Conservation (phyloP, 2,888 invertebrate species). For the Syritta pipiens region DNA sequence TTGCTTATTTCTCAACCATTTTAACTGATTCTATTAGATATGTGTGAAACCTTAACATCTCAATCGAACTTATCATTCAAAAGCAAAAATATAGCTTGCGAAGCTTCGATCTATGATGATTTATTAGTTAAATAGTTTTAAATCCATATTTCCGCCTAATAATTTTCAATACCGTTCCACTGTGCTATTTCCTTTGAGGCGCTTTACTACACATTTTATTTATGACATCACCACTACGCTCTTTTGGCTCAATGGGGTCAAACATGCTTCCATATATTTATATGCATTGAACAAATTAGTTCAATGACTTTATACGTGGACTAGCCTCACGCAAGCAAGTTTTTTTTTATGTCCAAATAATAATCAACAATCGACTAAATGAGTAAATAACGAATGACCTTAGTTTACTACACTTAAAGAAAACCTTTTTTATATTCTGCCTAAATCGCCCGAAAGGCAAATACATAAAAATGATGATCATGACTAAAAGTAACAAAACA, state of each 20-base stretch:
- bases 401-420: not conserved
- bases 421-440: constrained; percentile 44
- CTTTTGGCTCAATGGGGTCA: constrained; percentile 38
- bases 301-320: constrained; percentile 44
- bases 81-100: too few species aligned
- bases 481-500: constrained; percentile 35
- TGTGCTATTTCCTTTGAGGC: constrained; percentile 1
- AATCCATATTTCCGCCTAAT: too few species aligned
- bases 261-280: constrained; percentile 49
- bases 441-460: constrained; percentile 33
- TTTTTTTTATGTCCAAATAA: constrained; percentile 24
- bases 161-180: too few species aligned
- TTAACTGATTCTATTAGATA: too few species aligned
- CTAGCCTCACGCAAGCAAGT: constrained; percentile 4
- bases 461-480: constrained; percentile 65
- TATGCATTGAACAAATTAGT: constrained; percentile 64
- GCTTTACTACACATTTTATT: constrained; percentile 34
- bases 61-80: too few species aligned
- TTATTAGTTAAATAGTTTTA: too few species aligned
- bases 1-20: too few species aligned
- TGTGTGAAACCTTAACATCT: too few species aligned
- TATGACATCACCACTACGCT: constrained; percentile 21
- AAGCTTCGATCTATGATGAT: too few species aligned
- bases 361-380: constrained; percentile 6
- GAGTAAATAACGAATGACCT: constrained; percentile 39